A percentile compares a stretch with the other conserved stretches of the same genome.
Evolutionary conservation across 2,113 vertebrate species (phyloP).

Genomic region (Zingel zingel): DNA sequence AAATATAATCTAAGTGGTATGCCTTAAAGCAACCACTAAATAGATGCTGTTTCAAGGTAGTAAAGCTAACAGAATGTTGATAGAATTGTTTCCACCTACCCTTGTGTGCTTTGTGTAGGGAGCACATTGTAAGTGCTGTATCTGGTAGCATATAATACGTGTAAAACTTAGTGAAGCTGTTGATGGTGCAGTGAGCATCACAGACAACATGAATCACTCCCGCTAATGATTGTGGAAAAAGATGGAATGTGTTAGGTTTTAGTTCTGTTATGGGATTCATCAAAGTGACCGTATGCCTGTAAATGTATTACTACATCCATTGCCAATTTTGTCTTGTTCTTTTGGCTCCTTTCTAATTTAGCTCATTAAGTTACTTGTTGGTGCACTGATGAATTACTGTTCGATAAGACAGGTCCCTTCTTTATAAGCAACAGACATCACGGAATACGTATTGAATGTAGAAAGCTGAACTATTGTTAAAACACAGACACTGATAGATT

Average conservation of each 20-base stretch:
- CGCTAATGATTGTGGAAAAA: conserved; percentile 23
- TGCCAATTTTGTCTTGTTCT: not conserved
- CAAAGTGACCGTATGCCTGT: not conserved
- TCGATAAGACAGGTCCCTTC: conserved; percentile 15
- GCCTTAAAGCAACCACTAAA: not conserved
- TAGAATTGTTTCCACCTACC: not conserved
- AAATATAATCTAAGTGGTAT: not conserved
- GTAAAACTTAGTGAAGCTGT: conserved; percentile 5
- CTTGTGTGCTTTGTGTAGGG: not conserved
- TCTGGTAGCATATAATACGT: conserved; percentile 18
- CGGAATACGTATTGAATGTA: conserved; percentile 34
- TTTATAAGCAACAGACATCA: conserved; percentile 16
- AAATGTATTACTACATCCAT: conserved; percentile 9
- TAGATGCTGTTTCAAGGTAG: not conserved
- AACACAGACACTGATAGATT: conserved; percentile 15
- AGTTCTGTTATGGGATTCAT: conserved; percentile 11
- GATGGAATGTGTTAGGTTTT: not conserved
- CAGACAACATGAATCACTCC: conserved; percentile 8
- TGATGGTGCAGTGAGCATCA: conserved; percentile 21
- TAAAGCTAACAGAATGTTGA: not conserved
- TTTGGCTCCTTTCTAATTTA: conserved; percentile 23
- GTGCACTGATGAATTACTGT: conserved; percentile 38
- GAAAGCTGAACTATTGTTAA: conserved; percentile 28
- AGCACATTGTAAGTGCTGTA: conserved; percentile 35
- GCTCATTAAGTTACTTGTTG: conserved; percentile 39